Conservation (phyloP, 2,888 invertebrate genomes). For the Apeira syringaria region DNA sequence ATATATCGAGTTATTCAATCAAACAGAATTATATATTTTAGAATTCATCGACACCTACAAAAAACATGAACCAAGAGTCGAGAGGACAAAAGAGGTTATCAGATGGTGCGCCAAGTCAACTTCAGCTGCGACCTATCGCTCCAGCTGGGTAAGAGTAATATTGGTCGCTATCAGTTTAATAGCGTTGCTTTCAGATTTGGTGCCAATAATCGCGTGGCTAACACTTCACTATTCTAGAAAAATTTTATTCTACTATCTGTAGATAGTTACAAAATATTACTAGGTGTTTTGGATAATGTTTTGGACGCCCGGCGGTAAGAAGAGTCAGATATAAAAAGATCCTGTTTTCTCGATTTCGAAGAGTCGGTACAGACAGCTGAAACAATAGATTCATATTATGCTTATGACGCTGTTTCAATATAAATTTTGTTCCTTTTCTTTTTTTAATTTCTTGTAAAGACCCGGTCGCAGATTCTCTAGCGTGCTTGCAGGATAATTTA, state of each 20-base stretch:
- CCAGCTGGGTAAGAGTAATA: constrained; percentile 70
- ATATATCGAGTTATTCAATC: too few relatives aligned
- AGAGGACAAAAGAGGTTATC: constrained; percentile 73
- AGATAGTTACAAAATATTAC: not conserved
- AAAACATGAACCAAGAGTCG: constrained; percentile 59
- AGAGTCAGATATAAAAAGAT: too few relatives aligned
- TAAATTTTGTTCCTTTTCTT: too few relatives aligned
- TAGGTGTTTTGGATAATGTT: not conserved
- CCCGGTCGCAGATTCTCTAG: too few relatives aligned
- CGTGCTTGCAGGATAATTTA: too few relatives aligned
- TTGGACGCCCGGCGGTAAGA: not conserved
- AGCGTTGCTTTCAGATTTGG: not conserved
- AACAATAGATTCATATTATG: too few relatives aligned
- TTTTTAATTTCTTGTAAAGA: too few relatives aligned
- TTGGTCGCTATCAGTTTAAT: not conserved
- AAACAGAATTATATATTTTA: constrained; percentile 39
- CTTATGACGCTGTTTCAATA: too few relatives aligned
- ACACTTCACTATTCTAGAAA: not conserved
- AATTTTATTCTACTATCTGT: not conserved
- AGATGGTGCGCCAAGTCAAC: constrained; percentile 72
- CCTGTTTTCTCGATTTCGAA: too few relatives aligned
- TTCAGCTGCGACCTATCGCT: constrained; percentile 73
- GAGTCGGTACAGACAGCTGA: too few relatives aligned
- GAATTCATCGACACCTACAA: constrained; percentile 61
- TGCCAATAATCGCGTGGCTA: not conserved